Evolutionary conservation across 2,888 invertebrate species (phyloP), one percentile per base, ranked within the genome.

Genomic region (Lumbricus terrestris): DNA sequence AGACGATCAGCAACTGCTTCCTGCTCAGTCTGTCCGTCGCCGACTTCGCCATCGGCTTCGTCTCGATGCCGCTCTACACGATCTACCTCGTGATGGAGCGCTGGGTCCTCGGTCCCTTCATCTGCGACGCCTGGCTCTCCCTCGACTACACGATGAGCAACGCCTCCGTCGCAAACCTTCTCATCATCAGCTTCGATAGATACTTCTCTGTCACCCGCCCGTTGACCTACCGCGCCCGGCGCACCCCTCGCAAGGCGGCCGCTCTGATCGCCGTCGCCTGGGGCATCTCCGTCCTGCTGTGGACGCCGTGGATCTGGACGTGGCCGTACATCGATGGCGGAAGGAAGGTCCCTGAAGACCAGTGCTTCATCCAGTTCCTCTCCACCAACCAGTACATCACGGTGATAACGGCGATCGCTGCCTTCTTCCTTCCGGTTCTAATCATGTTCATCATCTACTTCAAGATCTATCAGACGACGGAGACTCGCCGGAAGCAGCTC

Each of bases 241-340:
- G 99, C 95, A 99, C 98, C 93, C 98, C 98, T 91, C 96, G 96
- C 93, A 97, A 97, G 94, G 99, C 99, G 90, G 97, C 97, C 35
- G 96, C 97, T 92, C 98, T 99, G 98, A 99, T 99, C 93, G 97
- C 96, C 34, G 96, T 97, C 93, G 99, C 99, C 90, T 99, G 99
- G 98, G 97, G 98, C 90, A 97, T 99, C 93, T 98, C 98, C 92
- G 95, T 98, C 92, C 95, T 98, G 91, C 96, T 99, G 91, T 99
- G 99, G 99, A 98, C 98, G 34, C 99, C 99, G 6, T 99, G 98
- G 98, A 99, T 99, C 94, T 98, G 98, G 96, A 97, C 98, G 92
- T 99, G 99, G 99, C 99, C 99, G 89, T 98, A 98, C 95, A 98
- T 99, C 93, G 99, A 99, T 95, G 99, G 95, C 35, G 89, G 91